Base-by-base conservation (phyloP, 2,113 vertebrate genomes). In the Chaenogobius annularis region DNA sequence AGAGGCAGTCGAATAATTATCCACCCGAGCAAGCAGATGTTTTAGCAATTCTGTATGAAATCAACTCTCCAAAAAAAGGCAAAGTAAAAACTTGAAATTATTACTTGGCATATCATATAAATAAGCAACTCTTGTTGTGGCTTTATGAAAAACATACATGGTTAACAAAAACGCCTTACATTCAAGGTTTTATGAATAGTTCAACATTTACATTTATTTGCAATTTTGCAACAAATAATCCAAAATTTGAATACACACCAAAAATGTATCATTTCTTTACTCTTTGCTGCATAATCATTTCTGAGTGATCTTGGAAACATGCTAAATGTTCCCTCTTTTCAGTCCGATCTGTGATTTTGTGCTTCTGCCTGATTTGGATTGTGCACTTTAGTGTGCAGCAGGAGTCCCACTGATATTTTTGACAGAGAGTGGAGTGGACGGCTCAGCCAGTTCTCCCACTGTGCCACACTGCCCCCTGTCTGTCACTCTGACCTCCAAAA, bases 361-460 rank as follows among this genome's bases (percentile, higher is more conserved):
- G 61, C 61, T 37, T 61, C 11, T 61, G 58, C 58, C 23, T 63
- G 31, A 62, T 66, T 23, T 44, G 64, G 44, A 65, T 43, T 66
- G 44, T 66, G 64, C 64, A 66, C 40, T 66, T 46, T 46, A 19
- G 37, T 26, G 11, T 66, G 64, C 8, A 66, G 20, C 64, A 46
- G 43, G 64, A 47, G n/a, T 66, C 40, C 40, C 64, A 23, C 43
- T 12, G 64, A 5, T 23, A 14, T 66, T 23, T 74, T 64, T 80
- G 50, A 85, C 14, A 70, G 59, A 69, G 73, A 86, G 15, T 11
- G 7, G 35, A 70, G 17, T 44, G 22, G 76, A 82, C 56, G 10
- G 61, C 68, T 71, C 83, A 73, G 73, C 74, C 15, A 66, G 74
- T 80, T 74, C 50, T 80, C 76, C 75, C 22, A n/a, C 80, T 83